Conservation (phyloP, 2,113 vertebrate genomes). For the Condylura cristata region DNA sequence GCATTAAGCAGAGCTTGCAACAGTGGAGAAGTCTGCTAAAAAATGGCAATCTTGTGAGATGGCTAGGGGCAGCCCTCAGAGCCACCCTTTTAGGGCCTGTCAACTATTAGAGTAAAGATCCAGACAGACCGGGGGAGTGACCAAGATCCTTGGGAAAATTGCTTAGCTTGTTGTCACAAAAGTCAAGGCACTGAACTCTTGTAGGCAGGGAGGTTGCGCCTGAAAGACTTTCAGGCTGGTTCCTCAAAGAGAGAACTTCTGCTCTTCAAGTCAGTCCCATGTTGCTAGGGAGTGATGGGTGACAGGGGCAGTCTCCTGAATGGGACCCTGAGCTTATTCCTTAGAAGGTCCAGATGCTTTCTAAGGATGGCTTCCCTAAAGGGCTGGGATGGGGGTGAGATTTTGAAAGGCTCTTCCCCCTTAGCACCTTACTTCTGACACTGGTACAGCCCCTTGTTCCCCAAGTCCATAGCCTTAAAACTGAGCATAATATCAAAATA, state of each 20-base stretch:
- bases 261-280: constrained; percentile 71
- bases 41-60: constrained; percentile 81
- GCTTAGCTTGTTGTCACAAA: constrained; percentile 83
- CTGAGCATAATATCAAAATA: constrained; percentile 85
- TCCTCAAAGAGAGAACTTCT: constrained; percentile 84
- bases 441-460: constrained; percentile 84
- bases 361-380: constrained; percentile 81
- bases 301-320: constrained; percentile 80
- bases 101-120: constrained; percentile 84
- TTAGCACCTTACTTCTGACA: constrained; percentile 58
- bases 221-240: constrained; percentile 79
- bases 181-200: constrained; percentile 79
- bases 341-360: constrained; percentile 85
- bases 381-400: not conserved
- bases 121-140: constrained; percentile 82
- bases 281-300: constrained; percentile 86
- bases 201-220: constrained; percentile 83
- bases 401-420: not conserved
- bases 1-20: constrained; percentile 75
- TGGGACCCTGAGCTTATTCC: constrained; percentile 82
- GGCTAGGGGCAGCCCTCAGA: constrained; percentile 35
- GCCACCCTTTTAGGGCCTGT: constrained; percentile 65
- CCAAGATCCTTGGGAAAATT: constrained; percentile 77
- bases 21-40: constrained; percentile 88
- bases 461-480: constrained; percentile 85